Base-by-base conservation (phyloP, 2,113 vertebrate species). In the Microtus richardsoni region DNA sequence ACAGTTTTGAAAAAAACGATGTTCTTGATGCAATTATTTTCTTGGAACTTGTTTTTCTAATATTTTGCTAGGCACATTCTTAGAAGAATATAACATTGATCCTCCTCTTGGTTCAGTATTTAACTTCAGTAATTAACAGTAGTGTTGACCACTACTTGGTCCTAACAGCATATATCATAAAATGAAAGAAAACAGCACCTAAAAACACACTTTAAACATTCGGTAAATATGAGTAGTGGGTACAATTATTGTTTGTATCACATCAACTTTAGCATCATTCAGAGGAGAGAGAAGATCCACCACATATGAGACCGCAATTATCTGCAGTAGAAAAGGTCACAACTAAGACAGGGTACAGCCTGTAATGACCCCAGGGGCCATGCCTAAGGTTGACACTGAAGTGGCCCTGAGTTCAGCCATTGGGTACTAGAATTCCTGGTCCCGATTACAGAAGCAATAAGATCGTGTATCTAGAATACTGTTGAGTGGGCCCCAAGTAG, bases 111-210 rank as follows among this genome's bases (percentile, higher is more conserved):
- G 47, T 47, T 94, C 44, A 58, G 8, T 2, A 47, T 47, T 47
- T 47, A 47, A 47, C 9, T 10, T 47, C 47, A 47, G 47, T 47
- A 47, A 47, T 47, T 47, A 47, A 47, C 47, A 47, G n/a, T 78
- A 74, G 24, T 77, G 14, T 36, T 79, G 78, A 68, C n/a, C 14
- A 33, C n/a, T 68, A 58, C 75, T 86, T 88, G 73, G 89, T 44
- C 68, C 26, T 26, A 49, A 28, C 8, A 91, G 41, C 64, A 30
- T 4, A 71, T 30, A 88, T 88, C 62, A 91, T 26, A 93, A 73
- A 93, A 92, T 28, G 54, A 89, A 88, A 93, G 92, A 12, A 83
- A 91, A 68, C 58, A 90, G 66, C 62, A 41, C 21, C 80, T 33
- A 13, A 90, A 79, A 64, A 64, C 24, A 68, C 22, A 22, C 17